These are phyloP conservation scores for Sclerodermus sp. DNA, from an alignment of 2,888 invertebrate species.

Conservation along the genomic window DNA sequence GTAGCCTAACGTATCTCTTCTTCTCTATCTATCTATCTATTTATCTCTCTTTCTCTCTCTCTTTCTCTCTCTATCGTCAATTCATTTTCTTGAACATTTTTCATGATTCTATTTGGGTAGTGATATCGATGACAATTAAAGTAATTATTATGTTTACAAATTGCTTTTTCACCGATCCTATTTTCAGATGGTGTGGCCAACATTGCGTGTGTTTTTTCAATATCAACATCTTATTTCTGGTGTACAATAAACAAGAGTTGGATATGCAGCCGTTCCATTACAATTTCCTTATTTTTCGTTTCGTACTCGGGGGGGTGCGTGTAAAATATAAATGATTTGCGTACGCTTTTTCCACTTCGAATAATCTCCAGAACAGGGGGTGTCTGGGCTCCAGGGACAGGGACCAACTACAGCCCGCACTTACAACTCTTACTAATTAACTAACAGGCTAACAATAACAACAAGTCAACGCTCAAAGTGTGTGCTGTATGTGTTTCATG, in stretches of 20 bases:
- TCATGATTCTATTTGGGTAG: background rate
- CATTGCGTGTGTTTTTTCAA: slow-evolving; percentile 18
- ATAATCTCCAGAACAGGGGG: slow-evolving; percentile 58
- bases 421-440: slow-evolving; percentile 59
- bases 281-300: slow-evolving; percentile 15
- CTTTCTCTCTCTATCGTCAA: too few relatives aligned
- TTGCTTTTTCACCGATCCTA: slow-evolving; percentile 10
- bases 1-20: background rate
- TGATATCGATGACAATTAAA: background rate
- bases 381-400: slow-evolving; percentile 57
- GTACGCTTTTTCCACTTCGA: slow-evolving; percentile 32
- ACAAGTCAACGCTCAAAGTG: slow-evolving; percentile 57
- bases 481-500: slow-evolving; percentile 47
- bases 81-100: slow-evolving; percentile 7
- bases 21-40: background rate
- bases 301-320: slow-evolving; percentile 30
- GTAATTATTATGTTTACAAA: background rate
- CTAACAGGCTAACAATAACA: slow-evolving; percentile 60
- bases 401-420: slow-evolving; percentile 58
- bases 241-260: slow-evolving; percentile 29
- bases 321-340: slow-evolving; percentile 33
- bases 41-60: background rate
- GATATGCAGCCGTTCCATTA: slow-evolving; percentile 34
- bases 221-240: slow-evolving; percentile 18
- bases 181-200: slow-evolving; percentile 19